These are phyloP conservation scores for Alosa alosa DNA, from an alignment of 2,113 vertebrate species.

Conservation along the genomic window DNA sequence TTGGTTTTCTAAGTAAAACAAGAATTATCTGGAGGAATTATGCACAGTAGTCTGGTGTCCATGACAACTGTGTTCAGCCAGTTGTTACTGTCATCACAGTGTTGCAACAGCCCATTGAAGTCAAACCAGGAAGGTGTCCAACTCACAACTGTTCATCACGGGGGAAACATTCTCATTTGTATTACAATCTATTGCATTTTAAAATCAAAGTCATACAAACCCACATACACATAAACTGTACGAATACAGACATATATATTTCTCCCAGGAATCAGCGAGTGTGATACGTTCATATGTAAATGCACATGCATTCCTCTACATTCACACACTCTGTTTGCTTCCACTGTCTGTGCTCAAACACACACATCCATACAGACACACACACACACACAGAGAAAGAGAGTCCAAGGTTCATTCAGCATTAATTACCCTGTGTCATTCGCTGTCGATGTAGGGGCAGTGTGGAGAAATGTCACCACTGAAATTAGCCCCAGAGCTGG, in stretches of 20 bases:
- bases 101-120: neutral
- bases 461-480: conserved; percentile 69
- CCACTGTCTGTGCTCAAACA: neutral
- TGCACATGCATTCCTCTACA: neutral
- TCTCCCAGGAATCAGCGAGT: conserved; percentile 29
- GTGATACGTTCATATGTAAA: neutral
- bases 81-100: neutral
- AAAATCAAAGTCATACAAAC: neutral
- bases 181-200: neutral
- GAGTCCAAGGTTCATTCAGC: conserved; percentile 65
- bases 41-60: conserved; percentile 15
- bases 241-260: conserved; percentile 25
- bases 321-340: neutral
- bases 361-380: neutral
- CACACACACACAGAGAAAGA: conserved; percentile 30
- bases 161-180: neutral
- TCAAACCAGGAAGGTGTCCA: neutral
- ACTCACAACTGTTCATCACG: neutral
- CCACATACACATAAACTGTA: conserved; percentile 22
- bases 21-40: neutral
- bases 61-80: neutral
- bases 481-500: conserved; percentile 70
- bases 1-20: neutral
- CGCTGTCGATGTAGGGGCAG: conserved; percentile 60
- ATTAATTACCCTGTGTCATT: conserved; percentile 62